A percentile compares a stretch with the other conserved stretches of the same genome.
Evolutionary conservation across 2,113 vertebrate species (phyloP).

Genomic region (Suricata suricatta): DNA sequence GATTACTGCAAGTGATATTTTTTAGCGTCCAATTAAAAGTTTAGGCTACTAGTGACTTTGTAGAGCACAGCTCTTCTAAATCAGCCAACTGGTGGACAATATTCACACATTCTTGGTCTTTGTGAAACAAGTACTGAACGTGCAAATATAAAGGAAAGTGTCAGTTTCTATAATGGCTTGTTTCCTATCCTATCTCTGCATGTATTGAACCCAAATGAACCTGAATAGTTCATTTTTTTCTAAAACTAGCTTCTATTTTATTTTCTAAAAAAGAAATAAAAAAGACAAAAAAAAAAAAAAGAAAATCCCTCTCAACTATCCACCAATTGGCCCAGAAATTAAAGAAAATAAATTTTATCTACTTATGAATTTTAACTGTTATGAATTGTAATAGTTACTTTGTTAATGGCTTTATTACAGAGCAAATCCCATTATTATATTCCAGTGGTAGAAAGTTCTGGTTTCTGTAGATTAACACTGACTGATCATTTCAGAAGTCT

Average conservation of each 20-base stretch:
- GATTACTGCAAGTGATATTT: constrained; percentile 58
- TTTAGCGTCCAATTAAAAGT: constrained; percentile 80
- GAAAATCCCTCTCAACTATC: not conserved
- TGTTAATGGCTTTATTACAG: not conserved
- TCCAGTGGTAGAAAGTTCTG: not conserved
- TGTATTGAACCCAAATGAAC: constrained; percentile 71
- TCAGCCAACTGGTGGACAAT: constrained; percentile 75
- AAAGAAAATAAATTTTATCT: constrained; percentile 15
- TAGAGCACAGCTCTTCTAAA: constrained; percentile 71
- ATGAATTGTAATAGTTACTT: not conserved
- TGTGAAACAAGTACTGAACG: constrained; percentile 75
- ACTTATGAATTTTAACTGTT: not conserved
- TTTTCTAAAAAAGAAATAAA: constrained; percentile 21
- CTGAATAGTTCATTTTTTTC: constrained; percentile 29
- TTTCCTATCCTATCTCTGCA: constrained; percentile 67
- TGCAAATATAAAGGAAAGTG: constrained; percentile 84
- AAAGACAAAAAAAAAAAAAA: not conserved
- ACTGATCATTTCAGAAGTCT: not conserved
- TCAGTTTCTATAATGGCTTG: constrained; percentile 72
- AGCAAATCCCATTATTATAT: not conserved
- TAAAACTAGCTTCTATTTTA: constrained; percentile 64
- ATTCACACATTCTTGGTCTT: constrained; percentile 83
- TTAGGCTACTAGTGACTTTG: constrained; percentile 72
- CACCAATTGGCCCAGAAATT: not conserved
- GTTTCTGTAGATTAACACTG: not conserved